These are phyloP conservation scores for Drosophila anceps DNA, from an alignment of 2,888 invertebrate genomes.

Conservation along the genomic window DNA sequence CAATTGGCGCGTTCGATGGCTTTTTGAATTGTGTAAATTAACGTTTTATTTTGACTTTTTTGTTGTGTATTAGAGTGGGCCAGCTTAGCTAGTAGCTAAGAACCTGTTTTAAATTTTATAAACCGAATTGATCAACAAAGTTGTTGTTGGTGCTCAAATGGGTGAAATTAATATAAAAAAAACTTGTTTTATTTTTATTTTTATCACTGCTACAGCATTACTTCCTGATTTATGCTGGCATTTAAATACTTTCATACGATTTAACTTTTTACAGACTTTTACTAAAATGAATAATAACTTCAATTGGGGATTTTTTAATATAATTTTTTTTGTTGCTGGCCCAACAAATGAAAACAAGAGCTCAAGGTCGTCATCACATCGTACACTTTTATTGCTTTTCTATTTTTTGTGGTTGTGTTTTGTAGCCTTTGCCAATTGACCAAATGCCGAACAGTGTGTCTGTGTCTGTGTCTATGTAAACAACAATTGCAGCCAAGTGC, in stretches of 20 bases:
- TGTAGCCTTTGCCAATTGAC: constrained; percentile 48
- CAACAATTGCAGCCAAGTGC: constrained; percentile 30
- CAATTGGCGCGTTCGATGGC: constrained; percentile 46
- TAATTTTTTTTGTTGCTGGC: constrained; percentile 5
- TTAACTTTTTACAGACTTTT: background rate
- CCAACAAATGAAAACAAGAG: constrained; percentile 42
- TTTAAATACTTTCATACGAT: background rate
- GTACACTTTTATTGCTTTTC: constrained; percentile 11
- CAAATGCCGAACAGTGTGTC: constrained; percentile 26
- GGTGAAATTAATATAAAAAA: background rate
- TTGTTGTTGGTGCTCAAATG: background rate
- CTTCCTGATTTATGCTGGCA: constrained; percentile 1
- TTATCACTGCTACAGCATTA: background rate
- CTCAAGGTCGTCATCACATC: constrained; percentile 40
- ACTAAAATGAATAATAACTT: background rate
- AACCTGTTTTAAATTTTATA: constrained; percentile 11
- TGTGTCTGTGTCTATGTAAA: constrained; percentile 1
- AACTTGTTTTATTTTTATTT: background rate
- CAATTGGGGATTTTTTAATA: no score
- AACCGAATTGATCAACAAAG: background rate
- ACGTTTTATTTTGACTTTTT: constrained; percentile 17
- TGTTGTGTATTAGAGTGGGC: background rate
- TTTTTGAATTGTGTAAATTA: constrained; percentile 26
- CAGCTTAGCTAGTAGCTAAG: background rate
- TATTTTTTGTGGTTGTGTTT: constrained; percentile 8